Evolutionary conservation across 2,888 invertebrate genomes (phyloP), one percentile per base, ranked within the genome.

Genomic region (Diarsia dahlii): DNA sequence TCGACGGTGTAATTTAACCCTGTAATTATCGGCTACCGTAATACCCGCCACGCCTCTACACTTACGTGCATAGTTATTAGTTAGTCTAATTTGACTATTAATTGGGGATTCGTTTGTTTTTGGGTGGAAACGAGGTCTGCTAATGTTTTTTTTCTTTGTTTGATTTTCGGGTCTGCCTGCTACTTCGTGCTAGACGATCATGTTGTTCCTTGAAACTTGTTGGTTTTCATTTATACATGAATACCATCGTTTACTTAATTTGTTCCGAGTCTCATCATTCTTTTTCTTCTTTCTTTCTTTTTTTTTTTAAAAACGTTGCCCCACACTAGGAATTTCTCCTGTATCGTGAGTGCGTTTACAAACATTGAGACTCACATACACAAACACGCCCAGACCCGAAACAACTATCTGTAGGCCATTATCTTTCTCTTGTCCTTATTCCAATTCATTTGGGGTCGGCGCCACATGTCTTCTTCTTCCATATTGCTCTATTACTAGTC

Each of bases 1-100:
- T 89, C 85, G 88, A 75, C 84, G 82, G 68, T 85, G 87, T 89
- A 89, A 90, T 89, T 86, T 80, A 84, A 78, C 75, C 72, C 78
- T 64, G 82, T 88, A 89, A 89, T 88, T 87, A 87, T 78, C 82
- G 34, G 56, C 83, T 78, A 67, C 87, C 74, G 82, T 81, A 71
- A 74, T 84, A 88, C 84, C 74, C 76, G 79, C 73, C 80, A 80
- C 84, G 86, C 85, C 82, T 74, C 72, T 74, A 81, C 72, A 79
- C 78, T 84, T 64, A 76, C 83, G 81, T 71, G 77, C 80, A 63
- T 83, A 77, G 6, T 80, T 83, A 83, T 82, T 80, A 69, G 64
- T 68, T 73, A 64, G n/a, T 63, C 77, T 74, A 68, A 80, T 80
- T 77, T 58, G 56, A 69, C 56, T 54, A 63, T 74, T 48, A 69